phyloP scores from a whole-genome alignment of 1,140 invertebrate genomes.

The Rhopalosiphum maidis region DNA sequence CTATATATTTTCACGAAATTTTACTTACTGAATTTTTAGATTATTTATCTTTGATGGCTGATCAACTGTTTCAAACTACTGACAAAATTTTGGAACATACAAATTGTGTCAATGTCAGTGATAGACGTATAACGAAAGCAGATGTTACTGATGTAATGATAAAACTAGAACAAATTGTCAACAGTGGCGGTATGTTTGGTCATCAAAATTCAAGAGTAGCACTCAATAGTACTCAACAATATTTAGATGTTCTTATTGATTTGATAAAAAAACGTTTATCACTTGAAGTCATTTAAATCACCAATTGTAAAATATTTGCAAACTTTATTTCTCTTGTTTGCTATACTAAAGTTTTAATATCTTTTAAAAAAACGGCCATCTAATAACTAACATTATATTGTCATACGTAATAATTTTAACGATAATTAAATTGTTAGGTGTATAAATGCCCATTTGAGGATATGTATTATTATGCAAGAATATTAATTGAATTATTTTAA shows the following conservation, averaged over 20 bases:
- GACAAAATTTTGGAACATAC: slow-evolving; percentile 43
- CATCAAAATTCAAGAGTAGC: slow-evolving; percentile 21
- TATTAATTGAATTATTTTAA: not conserved
- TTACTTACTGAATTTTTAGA: not conserved
- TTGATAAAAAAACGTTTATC: slow-evolving; percentile 50
- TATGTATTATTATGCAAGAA: not conserved
- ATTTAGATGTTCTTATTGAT: slow-evolving; percentile 37
- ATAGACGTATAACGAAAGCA: not conserved
- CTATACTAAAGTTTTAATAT: not conserved
- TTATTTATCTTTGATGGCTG: slow-evolving; percentile 38
- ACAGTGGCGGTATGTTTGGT: slow-evolving; percentile 5
- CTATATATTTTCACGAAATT: not conserved
- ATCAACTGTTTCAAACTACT: slow-evolving; percentile 33
- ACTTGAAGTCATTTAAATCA: slow-evolving; percentile 15
- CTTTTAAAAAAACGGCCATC: not conserved
- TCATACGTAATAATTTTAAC: not conserved
- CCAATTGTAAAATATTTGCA: not conserved
- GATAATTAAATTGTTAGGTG: not conserved
- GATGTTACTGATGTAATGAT: not conserved
- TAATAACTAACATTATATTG: not conserved
- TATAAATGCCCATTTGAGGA: not conserved
- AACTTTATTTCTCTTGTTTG: not conserved
- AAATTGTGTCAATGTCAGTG: not conserved
- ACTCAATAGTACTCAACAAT: slow-evolving; percentile 36
- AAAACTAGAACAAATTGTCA: slow-evolving; percentile 43